Percentiles rank a stretch among this genome's conserved stretches.
These are phyloP conservation scores for Chamaea fasciata DNA, from an alignment of 2,113 vertebrate genomes.

Conservation along the genomic window DNA sequence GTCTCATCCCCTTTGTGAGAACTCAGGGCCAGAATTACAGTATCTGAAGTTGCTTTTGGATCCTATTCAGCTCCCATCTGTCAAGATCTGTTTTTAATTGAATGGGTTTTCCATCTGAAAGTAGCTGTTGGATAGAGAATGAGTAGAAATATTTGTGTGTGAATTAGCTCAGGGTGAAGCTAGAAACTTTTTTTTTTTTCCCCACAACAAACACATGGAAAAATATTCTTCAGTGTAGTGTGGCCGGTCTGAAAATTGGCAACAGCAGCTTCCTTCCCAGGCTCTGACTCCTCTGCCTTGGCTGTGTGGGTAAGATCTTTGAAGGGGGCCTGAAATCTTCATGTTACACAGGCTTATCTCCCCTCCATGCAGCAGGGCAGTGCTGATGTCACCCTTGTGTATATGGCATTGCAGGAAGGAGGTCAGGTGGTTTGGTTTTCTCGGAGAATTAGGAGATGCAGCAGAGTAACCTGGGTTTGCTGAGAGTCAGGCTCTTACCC, in stretches of 20 bases:
- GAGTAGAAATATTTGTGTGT: conserved; percentile 52
- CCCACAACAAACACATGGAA: conserved; percentile 51
- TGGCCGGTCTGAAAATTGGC: neutral
- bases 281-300: neutral
- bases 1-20: conserved; percentile 29
- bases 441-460: neutral
- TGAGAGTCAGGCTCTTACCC: neutral
- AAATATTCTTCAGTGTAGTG: neutral
- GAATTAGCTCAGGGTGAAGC: conserved; percentile 36
- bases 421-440: neutral
- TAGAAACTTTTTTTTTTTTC: neutral
- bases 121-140: conserved; percentile 29
- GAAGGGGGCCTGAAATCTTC: neutral
- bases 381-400: neutral
- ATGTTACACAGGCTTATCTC: neutral
- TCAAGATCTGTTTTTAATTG: conserved; percentile 42
- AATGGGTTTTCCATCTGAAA: conserved; percentile 60
- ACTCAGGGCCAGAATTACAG: conserved; percentile 18
- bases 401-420: neutral
- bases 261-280: conserved; percentile 16
- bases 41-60: conserved; percentile 49
- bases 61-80: conserved; percentile 40
- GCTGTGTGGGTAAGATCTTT: neutral
- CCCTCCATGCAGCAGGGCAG: neutral
- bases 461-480: neutral